Percentiles rank a stretch among this genome's conserved stretches.
These are phyloP conservation scores for Glossophaga mutica DNA, from an alignment of 2,797 vertebrate species.

Conservation along the genomic window DNA sequence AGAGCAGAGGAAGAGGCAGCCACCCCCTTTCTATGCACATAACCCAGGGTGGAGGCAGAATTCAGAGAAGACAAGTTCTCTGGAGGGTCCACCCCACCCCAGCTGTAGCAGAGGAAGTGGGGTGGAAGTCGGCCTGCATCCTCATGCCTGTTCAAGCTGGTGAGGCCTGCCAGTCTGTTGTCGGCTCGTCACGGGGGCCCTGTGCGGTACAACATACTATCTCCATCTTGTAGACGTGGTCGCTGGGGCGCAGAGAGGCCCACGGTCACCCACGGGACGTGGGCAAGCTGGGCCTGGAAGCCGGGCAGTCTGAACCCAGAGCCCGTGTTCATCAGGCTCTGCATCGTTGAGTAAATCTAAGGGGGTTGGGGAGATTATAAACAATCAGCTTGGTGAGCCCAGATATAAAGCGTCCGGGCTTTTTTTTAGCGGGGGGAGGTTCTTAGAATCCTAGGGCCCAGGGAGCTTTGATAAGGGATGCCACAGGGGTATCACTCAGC, in stretches of 20 bases:
- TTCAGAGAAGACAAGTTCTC: not conserved
- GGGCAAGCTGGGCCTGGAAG: not conserved
- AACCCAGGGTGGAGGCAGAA: not conserved
- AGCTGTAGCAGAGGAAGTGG: not conserved
- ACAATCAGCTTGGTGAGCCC: not conserved
- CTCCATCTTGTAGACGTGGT: not conserved
- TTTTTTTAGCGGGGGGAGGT: not conserved
- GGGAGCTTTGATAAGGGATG: not conserved
- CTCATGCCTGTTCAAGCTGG: not conserved
- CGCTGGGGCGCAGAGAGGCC: not conserved
- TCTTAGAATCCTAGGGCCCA: not conserved
- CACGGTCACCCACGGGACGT: fast-evolving
- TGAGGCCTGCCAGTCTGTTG: not conserved
- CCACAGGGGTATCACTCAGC: not conserved
- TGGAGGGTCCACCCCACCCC: not conserved
- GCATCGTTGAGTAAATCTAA: not conserved
- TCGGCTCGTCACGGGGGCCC: not conserved
- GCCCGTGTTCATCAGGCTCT: fast-evolving
- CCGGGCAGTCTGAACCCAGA: not conserved
- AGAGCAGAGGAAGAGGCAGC: not conserved
- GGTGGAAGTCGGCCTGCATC: not conserved
- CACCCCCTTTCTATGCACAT: not conserved
- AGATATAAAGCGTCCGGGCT: not conserved
- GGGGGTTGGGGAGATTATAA: not conserved
- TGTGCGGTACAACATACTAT: not conserved